Evolutionary conservation across 2,888 invertebrate genomes (phyloP).

Genomic region (Epirrhoe tristata): DNA sequence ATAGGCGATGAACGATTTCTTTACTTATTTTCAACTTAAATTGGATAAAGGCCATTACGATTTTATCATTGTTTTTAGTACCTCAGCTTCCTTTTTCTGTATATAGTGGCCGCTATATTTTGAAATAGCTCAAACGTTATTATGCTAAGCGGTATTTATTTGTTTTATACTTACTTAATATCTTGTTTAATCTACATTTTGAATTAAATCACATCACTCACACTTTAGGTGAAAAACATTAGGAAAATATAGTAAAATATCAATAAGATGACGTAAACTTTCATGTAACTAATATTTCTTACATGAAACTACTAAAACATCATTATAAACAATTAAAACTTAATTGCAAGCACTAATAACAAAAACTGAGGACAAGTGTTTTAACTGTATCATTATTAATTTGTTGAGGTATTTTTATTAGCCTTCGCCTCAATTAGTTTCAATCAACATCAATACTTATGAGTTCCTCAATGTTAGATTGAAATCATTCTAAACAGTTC

Average conservation of each 20-base stretch:
- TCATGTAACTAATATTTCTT: not conserved
- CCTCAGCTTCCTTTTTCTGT: no score
- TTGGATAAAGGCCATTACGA: no score
- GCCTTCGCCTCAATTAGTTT: conserved; percentile 67
- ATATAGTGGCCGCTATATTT: no score
- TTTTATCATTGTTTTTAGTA: no score
- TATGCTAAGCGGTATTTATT: no score
- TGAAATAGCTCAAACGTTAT: no score
- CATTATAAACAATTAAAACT: not conserved
- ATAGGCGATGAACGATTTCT: no score
- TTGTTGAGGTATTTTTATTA: conserved; percentile 52
- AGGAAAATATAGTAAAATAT: not conserved
- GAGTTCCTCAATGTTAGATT: conserved; percentile 29
- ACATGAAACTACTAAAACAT: not conserved
- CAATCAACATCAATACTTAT: conserved; percentile 56
- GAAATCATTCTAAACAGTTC: conserved; percentile 11
- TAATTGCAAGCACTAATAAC: conserved; percentile 8
- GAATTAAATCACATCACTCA: no score
- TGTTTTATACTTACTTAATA: no score
- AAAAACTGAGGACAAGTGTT: conserved; percentile 16
- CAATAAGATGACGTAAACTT: not conserved
- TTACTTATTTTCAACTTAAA: no score
- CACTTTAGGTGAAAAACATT: no score
- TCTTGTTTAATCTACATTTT: no score
- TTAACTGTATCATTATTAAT: conserved; percentile 44